Percentiles rank a stretch among this genome's conserved stretches.
Conservation (phyloP, 2,113 vertebrate species). For the Bambusicola thoracicus region DNA sequence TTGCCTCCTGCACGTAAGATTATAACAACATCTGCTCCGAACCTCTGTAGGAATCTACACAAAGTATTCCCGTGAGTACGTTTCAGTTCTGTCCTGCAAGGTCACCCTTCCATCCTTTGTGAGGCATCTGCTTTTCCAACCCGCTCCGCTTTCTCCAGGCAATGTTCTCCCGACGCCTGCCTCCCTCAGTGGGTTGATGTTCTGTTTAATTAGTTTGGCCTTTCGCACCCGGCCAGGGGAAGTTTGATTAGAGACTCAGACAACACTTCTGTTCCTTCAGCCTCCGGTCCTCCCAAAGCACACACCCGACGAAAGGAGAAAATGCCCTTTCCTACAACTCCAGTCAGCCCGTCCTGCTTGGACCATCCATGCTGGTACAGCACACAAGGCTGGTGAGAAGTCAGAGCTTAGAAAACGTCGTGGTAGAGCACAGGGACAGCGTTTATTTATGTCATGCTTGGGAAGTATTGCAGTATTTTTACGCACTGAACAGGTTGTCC, state of each 20-base stretch:
- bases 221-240: background rate
- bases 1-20: background rate
- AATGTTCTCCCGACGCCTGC: background rate
- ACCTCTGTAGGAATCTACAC: background rate
- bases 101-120: background rate
- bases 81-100: background rate
- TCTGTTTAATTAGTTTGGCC: background rate
- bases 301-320: background rate
- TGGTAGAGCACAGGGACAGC: background rate
- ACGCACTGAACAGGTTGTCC: no score
- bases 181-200: background rate
- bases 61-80: background rate
- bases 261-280: background rate
- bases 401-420: background rate
- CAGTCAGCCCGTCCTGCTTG: background rate
- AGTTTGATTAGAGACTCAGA: background rate
- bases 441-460: background rate
- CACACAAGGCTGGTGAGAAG: background rate
- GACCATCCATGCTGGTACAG: rapidly evolving
- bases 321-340: background rate
- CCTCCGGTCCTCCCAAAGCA: background rate
- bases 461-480: background rate
- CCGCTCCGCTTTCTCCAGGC: background rate
- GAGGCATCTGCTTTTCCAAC: background rate
- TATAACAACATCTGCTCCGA: background rate